Percentiles rank a stretch among this genome's conserved stretches.
Evolutionary conservation across 2,888 invertebrate species (phyloP).

Genomic region (Ectemnius continuus): DNA sequence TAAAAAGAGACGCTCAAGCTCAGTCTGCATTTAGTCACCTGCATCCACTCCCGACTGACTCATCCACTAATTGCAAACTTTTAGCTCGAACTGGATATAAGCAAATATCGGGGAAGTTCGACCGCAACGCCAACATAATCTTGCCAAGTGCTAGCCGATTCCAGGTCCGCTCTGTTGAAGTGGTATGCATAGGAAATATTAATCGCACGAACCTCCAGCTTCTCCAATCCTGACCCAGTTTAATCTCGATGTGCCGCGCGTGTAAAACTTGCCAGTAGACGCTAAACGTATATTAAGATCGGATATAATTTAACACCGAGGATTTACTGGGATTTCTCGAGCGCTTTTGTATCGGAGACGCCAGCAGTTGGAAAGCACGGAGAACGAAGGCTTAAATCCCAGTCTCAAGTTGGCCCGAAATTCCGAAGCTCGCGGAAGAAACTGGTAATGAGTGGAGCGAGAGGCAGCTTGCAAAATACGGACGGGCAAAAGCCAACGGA

Average conservation of each 20-base stretch:
- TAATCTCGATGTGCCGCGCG: background rate
- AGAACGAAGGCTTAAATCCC: too few species aligned
- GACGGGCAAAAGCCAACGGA: slow-evolving; percentile 46
- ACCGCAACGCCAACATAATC: slow-evolving; percentile 21
- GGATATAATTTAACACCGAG: too few species aligned
- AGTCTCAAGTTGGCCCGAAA: too few species aligned
- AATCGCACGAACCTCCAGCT: background rate
- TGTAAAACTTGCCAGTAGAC: background rate
- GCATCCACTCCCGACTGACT: slow-evolving; percentile 19
- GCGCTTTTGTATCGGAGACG: too few species aligned
- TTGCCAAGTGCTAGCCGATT: background rate
- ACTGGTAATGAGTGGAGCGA: slow-evolving; percentile 24
- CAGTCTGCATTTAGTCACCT: slow-evolving; percentile 43
- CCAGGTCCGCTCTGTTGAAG: background rate
- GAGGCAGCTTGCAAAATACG: slow-evolving; percentile 32
- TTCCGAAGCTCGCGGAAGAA: background rate
- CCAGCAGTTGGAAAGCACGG: too few species aligned
- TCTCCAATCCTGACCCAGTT: background rate
- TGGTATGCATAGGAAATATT: background rate
- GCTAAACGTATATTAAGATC: too few species aligned
- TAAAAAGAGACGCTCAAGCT: slow-evolving; percentile 42
- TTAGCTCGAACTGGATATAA: slow-evolving; percentile 11
- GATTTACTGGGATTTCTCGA: too few species aligned
- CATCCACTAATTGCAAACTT: slow-evolving; percentile 42
- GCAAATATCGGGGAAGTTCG: slow-evolving; percentile 37